These are phyloP conservation scores for Ectemnius lituratus DNA, from an alignment of 2,888 invertebrate species.

Conservation along the genomic window DNA sequence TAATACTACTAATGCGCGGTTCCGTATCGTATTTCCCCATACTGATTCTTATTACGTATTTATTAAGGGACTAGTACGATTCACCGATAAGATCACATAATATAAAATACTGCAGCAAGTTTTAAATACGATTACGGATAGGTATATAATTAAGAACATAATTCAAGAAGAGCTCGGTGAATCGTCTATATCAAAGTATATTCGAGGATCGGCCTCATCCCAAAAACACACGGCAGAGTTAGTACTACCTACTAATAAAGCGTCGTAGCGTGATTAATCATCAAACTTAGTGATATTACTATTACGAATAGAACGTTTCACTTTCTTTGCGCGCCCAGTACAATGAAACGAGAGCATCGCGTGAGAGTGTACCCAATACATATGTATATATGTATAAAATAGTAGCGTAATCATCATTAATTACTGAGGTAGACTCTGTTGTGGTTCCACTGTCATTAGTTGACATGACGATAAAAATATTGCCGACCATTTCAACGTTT, in stretches of 20 bases:
- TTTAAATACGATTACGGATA: neutral
- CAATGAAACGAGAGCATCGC: constrained; percentile 38
- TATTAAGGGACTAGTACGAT: too few relatives aligned
- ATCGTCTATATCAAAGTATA: constrained; percentile 15
- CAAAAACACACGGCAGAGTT: constrained; percentile 68
- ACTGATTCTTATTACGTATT: too few relatives aligned
- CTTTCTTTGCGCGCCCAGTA: constrained; percentile 47
- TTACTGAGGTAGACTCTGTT: constrained; percentile 51
- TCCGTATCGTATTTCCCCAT: too few relatives aligned
- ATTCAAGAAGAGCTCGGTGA: constrained; percentile 22
- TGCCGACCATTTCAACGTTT: constrained; percentile 8
- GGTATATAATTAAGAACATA: neutral
- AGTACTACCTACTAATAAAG: constrained; percentile 72
- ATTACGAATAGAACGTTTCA: constrained; percentile 59
- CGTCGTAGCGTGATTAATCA: constrained; percentile 69
- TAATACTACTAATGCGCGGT: too few relatives aligned
- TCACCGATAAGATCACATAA: too few relatives aligned
- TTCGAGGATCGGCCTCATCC: constrained; percentile 47
- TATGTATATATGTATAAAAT: neutral
- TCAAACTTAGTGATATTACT: constrained; percentile 60
- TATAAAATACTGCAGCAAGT: neutral
- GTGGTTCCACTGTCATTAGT: constrained; percentile 30
- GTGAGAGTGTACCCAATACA: constrained; percentile 30
- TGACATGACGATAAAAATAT: constrained; percentile 22
- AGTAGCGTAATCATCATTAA: constrained; percentile 44